These are phyloP conservation scores for Sebastes iracundus DNA, from an alignment of 2,797 vertebrate species.

Conservation along the genomic window DNA sequence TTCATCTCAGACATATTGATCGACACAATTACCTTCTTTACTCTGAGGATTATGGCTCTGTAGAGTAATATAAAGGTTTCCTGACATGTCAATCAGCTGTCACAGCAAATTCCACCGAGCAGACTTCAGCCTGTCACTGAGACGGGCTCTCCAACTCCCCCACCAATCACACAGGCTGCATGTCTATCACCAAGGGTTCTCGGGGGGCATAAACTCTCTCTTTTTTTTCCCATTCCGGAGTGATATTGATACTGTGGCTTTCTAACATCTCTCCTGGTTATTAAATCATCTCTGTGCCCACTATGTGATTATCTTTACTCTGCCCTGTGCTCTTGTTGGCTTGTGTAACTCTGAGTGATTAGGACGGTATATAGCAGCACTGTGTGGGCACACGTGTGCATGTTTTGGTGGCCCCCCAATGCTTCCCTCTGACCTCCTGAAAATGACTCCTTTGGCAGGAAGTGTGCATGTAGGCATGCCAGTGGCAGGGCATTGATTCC, in stretches of 20 bases:
- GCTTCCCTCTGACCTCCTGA: slow-evolving; percentile 54
- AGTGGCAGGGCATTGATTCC: slow-evolving; percentile 64
- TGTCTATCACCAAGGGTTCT: slow-evolving; percentile 63
- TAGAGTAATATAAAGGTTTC: slow-evolving; percentile 85
- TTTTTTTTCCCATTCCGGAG: slow-evolving; percentile 29
- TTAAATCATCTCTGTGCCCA: slow-evolving; percentile 6
- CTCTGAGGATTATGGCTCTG: slow-evolving; percentile 78
- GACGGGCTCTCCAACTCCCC: slow-evolving; percentile 59
- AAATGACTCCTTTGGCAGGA: slow-evolving; percentile 65
- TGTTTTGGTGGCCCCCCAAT: slow-evolving; percentile 28
- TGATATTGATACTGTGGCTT: slow-evolving; percentile 43
- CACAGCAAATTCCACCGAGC: slow-evolving; percentile 75
- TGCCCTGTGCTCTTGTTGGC: slow-evolving; percentile 17
- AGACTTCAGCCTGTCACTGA: slow-evolving; percentile 72
- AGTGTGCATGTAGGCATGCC: slow-evolving; percentile 62
- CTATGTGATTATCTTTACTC: slow-evolving; percentile 6
- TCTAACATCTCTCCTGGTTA: slow-evolving; percentile 21
- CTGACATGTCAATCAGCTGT: slow-evolving; percentile 81
- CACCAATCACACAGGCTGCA: slow-evolving; percentile 57
- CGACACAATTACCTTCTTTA: slow-evolving; percentile 79
- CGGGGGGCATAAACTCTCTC: slow-evolving; percentile 39
- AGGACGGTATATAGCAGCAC: slow-evolving; percentile 3
- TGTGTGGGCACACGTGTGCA: slow-evolving; percentile 42
- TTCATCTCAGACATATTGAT: slow-evolving; percentile 80
- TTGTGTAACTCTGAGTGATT: slow-evolving; percentile 37